A percentile compares a stretch with the other conserved stretches of the same genome.
phyloP scores from a whole-genome alignment of 1,140 invertebrate species.

The Uloborus diversus region DNA sequence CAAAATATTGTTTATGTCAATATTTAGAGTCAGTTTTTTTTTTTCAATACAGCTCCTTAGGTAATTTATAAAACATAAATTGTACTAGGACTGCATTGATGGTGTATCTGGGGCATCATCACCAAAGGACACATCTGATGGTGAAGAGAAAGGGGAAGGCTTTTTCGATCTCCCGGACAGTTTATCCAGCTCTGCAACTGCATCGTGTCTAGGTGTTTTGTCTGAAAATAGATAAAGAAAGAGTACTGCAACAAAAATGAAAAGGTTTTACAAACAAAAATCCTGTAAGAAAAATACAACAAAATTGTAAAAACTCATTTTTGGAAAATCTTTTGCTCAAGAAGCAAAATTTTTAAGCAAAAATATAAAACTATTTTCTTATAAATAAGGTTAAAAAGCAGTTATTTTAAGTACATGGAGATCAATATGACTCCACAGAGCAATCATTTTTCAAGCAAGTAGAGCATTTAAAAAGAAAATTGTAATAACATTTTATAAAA shows the following conservation, averaged over 20 bases:
- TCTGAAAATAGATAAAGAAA: slow-evolving; percentile 58
- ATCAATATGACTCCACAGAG: too few species aligned
- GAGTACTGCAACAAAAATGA: neutral
- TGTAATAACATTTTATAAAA: too few species aligned
- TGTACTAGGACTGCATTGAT: neutral
- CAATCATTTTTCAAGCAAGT: too few species aligned
- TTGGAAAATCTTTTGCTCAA: neutral
- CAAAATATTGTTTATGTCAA: too few species aligned
- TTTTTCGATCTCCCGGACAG: slow-evolving; percentile 75
- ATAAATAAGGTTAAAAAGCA: neutral
- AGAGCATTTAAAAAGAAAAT: too few species aligned
- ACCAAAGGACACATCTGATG: neutral
- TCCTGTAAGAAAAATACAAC: too few species aligned
- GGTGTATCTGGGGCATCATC: slow-evolving; percentile 7
- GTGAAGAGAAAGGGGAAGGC: slow-evolving; percentile 29
- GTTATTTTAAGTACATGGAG: too few species aligned
- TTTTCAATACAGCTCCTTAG: too few species aligned
- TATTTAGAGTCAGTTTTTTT: too few species aligned
- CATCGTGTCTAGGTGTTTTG: slow-evolving; percentile 78
- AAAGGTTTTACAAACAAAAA: too few species aligned
- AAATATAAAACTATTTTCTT: neutral
- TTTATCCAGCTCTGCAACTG: slow-evolving; percentile 90
- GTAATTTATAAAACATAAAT: neutral
- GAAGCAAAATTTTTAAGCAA: too few species aligned
- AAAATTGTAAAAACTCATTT: neutral